Evolutionary conservation across 2,797 vertebrate genomes (phyloP), one percentile per base, ranked within the genome.

Genomic region (Malurus leucopterus): DNA sequence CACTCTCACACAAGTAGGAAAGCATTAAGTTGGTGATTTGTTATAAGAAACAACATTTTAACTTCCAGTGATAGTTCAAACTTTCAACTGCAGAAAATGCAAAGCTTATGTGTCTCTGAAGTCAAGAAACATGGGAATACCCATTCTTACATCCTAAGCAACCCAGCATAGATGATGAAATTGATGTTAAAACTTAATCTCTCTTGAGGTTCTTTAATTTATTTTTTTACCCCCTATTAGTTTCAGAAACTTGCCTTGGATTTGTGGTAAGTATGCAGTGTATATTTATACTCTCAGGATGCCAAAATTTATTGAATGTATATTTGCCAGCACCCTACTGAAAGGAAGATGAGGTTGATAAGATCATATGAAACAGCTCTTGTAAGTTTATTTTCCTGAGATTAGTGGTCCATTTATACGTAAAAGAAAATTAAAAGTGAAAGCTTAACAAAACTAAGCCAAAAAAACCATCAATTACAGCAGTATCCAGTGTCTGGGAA

Each of bases 181-280:
- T 14, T 13, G 18, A 69, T 1, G 1, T 46, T 53, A 63, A 64
- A 78, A 84, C 13, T 11, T 1, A 81, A 29, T 20, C 2, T 65
- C 11, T 49, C 15, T 24, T 24, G 5, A 11, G 40, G 58, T 1
- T 19, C 32, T 70, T 53, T 8, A 13, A 18, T 43, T 43, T 36
- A 0, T 3, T 44, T 19, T 32, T 46, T 24, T 1, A 0, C 8
- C 8, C 6, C 5, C 26, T 10, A 36, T 55, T 1, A 62, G 36
- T 72, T 77, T 71, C 20, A 44, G 57, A 59, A 85, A 63, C 23
- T 75, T 64, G 57, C 29, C 64, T 18, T 55, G 36, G 34, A 86
- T 34, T 70, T 86, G 27, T 84, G 49, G 46, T 29, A 90, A 91
- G 43, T 19, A 88, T 63, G 19, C 89, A 71, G 32, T 26, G 20